A percentile compares a stretch with the other conserved stretches of the same genome.
Evolutionary conservation across 2,888 invertebrate genomes (phyloP).

Genomic region (Panzeria rudis): DNA sequence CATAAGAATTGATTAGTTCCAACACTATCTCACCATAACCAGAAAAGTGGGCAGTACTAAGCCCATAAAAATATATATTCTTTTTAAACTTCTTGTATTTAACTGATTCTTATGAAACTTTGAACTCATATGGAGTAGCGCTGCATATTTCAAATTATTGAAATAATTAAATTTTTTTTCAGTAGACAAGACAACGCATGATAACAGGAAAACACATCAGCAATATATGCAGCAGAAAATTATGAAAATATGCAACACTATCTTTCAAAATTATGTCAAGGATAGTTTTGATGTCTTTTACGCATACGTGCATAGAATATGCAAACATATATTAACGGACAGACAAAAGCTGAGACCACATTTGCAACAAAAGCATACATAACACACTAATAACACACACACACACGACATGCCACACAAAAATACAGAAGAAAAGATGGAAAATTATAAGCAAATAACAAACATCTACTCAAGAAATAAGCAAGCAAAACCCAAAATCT

Average conservation of each 20-base stretch:
- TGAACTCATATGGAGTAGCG: too few relatives aligned
- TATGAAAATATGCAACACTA: slow-evolving; percentile 69
- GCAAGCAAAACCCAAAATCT: slow-evolving; percentile 48
- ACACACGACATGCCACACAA: slow-evolving; percentile 47
- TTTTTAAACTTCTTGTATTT: too few relatives aligned
- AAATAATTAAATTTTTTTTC: slow-evolving; percentile 29
- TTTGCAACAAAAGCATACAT: neutral
- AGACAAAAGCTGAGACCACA: slow-evolving; percentile 13
- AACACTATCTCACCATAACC: too few relatives aligned
- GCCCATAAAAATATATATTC: too few relatives aligned
- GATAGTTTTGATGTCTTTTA: slow-evolving; percentile 65
- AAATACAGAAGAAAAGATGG: slow-evolving; percentile 11
- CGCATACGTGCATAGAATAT: slow-evolving; percentile 34
- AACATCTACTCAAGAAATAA: slow-evolving; percentile 34
- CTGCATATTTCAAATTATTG: slow-evolving; percentile 14
- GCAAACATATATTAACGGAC: slow-evolving; percentile 23
- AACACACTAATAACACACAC: slow-evolving; percentile 15
- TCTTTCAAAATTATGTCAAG: slow-evolving; percentile 70
- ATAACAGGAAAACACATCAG: neutral
- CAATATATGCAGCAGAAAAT: slow-evolving; percentile 45
- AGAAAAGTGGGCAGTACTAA: too few relatives aligned
- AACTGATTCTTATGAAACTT: too few relatives aligned
- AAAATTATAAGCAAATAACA: slow-evolving; percentile 61
- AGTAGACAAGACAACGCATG: neutral
- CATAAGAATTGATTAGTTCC: too few relatives aligned